Base-by-base conservation (phyloP, 37 sponge, comb jelly and placozoan genomes). In the Spongilla lacustris region DNA sequence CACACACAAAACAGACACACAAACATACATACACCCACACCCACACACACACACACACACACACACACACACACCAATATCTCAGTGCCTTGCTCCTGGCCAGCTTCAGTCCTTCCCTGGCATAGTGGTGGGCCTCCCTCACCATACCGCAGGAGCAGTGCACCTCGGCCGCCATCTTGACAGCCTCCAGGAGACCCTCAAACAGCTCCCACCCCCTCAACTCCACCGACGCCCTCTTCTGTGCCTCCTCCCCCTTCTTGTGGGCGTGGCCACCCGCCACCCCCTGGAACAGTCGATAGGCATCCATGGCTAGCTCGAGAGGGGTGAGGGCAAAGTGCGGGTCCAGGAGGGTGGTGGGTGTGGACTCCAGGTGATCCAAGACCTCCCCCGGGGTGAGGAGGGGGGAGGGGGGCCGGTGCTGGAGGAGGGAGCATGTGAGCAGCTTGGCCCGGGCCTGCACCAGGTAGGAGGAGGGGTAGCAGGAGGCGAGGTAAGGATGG, bases 71-170 rank as follows among this genome's bases (percentile, higher is more conserved):
- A 69, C 35, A 90, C 90, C 90, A 85, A 30, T 78, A 82, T 27
- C 23, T 49, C 14, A 90, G 85, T 41, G 36, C 71, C 28, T 85
- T 13, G 46, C 30, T 68, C 66, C 69, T 85, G 75, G 90, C 81
- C 69, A 90, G 66, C 74, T 74, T 76, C 29, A 71, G 76, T 0
- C 90, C 90, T 27, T 90, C 90, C 74, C 77, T 85, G 75, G 81
- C 81, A 69, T 90, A 85, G 74, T 76, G 68, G 74, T 70, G 24
- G 0, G 86, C 86, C 81, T 81, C 66, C 36, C 58, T 68, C 71
- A 88, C n/a, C 19, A 14, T 33, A 0, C 84, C 89, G 78, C 83
- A 83, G 1, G 23, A 11, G 11, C 75, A 36, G 71, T 83, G 31
- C 34, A 88, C 32, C 17, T 28, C 26, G 2, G 71, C n/a, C 4